Percentiles rank a stretch among this genome's conserved stretches.
phyloP scores from a whole-genome alignment of 2,888 invertebrate genomes.

The Eupsilia transversa region DNA sequence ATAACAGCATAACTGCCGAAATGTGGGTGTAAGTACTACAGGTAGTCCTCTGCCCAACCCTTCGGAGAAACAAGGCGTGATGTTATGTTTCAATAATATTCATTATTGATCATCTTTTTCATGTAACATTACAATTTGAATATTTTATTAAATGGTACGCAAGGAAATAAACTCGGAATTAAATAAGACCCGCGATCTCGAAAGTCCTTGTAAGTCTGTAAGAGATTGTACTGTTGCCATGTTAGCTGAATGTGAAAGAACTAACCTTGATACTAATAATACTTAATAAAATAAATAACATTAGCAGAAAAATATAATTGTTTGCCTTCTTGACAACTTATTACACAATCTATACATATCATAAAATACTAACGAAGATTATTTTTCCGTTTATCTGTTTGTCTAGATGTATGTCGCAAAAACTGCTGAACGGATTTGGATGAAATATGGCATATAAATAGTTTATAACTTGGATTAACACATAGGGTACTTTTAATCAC shows the following conservation, averaged over 20 bases:
- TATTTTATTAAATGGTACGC: not conserved
- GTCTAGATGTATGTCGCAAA: too few species aligned
- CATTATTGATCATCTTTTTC: not conserved
- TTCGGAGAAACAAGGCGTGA: not conserved
- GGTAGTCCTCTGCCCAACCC: not conserved
- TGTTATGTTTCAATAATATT: not conserved
- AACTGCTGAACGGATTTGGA: too few species aligned
- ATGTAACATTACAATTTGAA: not conserved
- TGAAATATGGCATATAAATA: too few species aligned
- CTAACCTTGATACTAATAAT: conserved; percentile 38
- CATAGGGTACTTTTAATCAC: too few species aligned
- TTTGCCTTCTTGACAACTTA: not conserved
- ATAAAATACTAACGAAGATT: too few species aligned
- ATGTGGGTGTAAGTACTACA: not conserved
- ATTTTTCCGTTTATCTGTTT: too few species aligned
- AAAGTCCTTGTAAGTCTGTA: conserved; percentile 32
- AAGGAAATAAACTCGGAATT: conserved; percentile 1
- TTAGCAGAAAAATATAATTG: conserved; percentile 20
- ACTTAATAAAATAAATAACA: too few species aligned
- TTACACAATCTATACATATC: not conserved
- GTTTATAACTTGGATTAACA: too few species aligned
- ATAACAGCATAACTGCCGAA: not conserved
- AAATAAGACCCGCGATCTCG: not conserved
- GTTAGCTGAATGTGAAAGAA: conserved; percentile 17
- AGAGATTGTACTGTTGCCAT: conserved; percentile 39